Base-by-base conservation (phyloP, 1,140 invertebrate species). In the Nasonia giraulti region DNA sequence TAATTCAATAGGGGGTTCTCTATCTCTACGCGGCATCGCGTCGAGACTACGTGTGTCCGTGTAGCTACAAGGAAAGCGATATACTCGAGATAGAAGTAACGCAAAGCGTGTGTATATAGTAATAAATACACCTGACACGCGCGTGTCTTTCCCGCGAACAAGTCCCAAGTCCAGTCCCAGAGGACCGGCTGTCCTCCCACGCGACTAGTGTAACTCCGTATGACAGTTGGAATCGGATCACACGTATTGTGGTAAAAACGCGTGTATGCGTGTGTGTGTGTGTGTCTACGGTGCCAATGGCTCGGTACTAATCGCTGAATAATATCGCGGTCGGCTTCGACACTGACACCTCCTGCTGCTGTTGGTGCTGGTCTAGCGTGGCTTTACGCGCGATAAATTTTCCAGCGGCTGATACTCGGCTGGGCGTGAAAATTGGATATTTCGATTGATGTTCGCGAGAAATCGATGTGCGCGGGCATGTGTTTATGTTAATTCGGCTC, bases 271-370 rank as follows among this genome's bases (percentile, higher is more conserved):
- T 27, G 44, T 47, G 2, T 47, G 10, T 47, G 44, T 47, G 10
- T 47, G 44, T 47, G 10, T 47, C 1, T 47, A 4, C 12, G 47
- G 2, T 17, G 50, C 50, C 40, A 50, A 55, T 33, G 81, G 50
- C 37, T 66, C 12, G 37, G 33, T 77, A n/a, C 82, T 77, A 83
- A 83, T 83, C 62, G 74, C 12, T 69, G 74, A 83, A 68, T 83
- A 83, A 83, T 83, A 37, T 37, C 44, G 76, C 23, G 82, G 74
- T 83, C 23, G 17, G n/a, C 11, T 17, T 11, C 1, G 44, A 62
- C 20, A n/a, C 55, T n/a, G 55, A 62, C 20, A 62, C 55, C 55
- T 62, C 4, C 55, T 62, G 17, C 55, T n/a, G 4, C 55, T 62
- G 17, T 17, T 37, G 12, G 12, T 23, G 27, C 27, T 66, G 62